Percentiles rank a stretch among this genome's conserved stretches.
Evolutionary conservation across 2,888 invertebrate species (phyloP).

Genomic region (Junonia oenone): DNA sequence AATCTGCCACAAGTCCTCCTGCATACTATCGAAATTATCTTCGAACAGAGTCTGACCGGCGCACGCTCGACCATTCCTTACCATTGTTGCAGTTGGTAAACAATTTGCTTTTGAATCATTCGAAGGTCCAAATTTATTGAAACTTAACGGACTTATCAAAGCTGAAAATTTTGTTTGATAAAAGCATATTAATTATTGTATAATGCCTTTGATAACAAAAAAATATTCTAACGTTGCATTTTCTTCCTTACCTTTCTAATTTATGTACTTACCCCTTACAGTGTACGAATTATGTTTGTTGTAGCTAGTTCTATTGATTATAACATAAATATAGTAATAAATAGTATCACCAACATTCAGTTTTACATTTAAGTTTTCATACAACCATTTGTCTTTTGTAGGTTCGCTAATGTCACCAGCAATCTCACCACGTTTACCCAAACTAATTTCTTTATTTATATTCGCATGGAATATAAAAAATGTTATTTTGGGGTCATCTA

Average conservation of each 20-base stretch:
- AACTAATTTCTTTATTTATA: slow-evolving; percentile 73
- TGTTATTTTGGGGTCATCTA: slow-evolving; percentile 62
- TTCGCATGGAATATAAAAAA: slow-evolving; percentile 83
- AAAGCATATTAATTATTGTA: background rate
- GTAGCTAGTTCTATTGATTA: slow-evolving; percentile 67
- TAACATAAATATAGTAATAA: slow-evolving; percentile 81
- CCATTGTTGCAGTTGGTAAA: slow-evolving; percentile 44
- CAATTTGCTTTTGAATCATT: slow-evolving; percentile 36
- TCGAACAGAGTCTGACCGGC: slow-evolving; percentile 78
- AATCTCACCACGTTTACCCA: slow-evolving; percentile 73
- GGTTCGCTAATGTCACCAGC: slow-evolving; percentile 63
- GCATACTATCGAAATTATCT: slow-evolving; percentile 77
- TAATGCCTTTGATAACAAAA: slow-evolving; percentile 13
- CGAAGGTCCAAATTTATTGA: too few relatives aligned
- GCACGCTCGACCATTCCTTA: too few relatives aligned
- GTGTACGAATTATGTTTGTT: slow-evolving; percentile 57
- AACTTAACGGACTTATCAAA: slow-evolving; percentile 14
- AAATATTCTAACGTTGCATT: too few relatives aligned
- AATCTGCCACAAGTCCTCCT: too few relatives aligned
- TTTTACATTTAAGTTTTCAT: slow-evolving; percentile 57
- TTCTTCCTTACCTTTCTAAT: too few relatives aligned
- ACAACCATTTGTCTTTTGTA: slow-evolving; percentile 71
- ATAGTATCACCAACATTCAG: slow-evolving; percentile 78
- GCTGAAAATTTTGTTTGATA: background rate
- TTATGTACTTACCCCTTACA: slow-evolving; percentile 54